These are phyloP conservation scores for Sebastes dallii DNA, from an alignment of 2,797 vertebrate species.

Conservation along the genomic window DNA sequence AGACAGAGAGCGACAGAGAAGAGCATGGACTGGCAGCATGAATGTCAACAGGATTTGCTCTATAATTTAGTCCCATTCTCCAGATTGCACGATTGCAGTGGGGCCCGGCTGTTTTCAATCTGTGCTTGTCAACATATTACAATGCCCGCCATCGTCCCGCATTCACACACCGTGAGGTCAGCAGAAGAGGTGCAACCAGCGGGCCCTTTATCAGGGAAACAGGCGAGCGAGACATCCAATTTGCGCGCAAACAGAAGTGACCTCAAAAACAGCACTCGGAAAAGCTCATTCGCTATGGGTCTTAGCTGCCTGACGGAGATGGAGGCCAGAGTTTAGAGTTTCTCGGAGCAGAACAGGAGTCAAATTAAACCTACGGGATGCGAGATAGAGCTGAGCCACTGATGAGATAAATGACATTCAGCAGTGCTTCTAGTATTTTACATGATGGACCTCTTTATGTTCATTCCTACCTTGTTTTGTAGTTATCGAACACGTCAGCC, in stretches of 20 bases:
- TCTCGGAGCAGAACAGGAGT: slow-evolving; percentile 3
- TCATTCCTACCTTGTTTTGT: neutral
- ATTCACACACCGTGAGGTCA: slow-evolving; percentile 9
- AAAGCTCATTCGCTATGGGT: slow-evolving; percentile 22
- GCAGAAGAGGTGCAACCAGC: neutral
- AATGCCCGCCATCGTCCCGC: neutral
- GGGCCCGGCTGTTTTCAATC: slow-evolving; percentile 41
- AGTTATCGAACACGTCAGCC: neutral
- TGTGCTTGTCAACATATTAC: slow-evolving; percentile 28
- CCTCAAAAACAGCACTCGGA: slow-evolving; percentile 13
- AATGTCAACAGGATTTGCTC: slow-evolving; percentile 35
- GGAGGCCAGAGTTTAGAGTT: slow-evolving; percentile 22
- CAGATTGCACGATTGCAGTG: slow-evolving; percentile 22
- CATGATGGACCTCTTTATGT: slow-evolving; percentile 5
- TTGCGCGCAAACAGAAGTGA: slow-evolving; percentile 28
- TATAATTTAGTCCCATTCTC: slow-evolving; percentile 42
- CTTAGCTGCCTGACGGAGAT: slow-evolving; percentile 8
- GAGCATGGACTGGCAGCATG: slow-evolving; percentile 2
- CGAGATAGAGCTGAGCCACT: neutral
- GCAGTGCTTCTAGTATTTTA: neutral
- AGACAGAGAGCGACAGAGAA: slow-evolving; percentile 15
- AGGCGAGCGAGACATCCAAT: slow-evolving; percentile 2
- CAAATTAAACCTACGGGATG: slow-evolving; percentile 3
- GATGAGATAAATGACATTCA: neutral
- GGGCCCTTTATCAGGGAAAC: slow-evolving; percentile 18